Conservation (phyloP, 1,140 invertebrate genomes). For the Bombus waltoni region DNA sequence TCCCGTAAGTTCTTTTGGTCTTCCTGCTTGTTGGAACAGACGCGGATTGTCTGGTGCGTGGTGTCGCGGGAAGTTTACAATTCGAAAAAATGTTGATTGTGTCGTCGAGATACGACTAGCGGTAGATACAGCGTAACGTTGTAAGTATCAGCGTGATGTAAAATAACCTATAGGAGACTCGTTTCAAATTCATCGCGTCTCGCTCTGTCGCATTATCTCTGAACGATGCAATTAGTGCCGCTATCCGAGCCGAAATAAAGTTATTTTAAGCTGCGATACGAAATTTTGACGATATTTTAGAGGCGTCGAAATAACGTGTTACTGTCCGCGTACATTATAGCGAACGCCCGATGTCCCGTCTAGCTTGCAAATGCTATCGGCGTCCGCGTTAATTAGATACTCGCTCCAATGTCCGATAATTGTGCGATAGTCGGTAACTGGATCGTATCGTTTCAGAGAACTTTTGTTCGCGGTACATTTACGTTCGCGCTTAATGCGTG, state of each 20-base stretch:
- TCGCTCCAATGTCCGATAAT: constrained; percentile 64
- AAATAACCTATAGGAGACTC: too few relatives aligned
- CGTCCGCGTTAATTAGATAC: constrained; percentile 73
- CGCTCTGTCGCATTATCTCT: constrained; percentile 68
- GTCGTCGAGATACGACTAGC: neutral
- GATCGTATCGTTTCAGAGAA: constrained; percentile 44
- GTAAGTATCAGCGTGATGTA: too few relatives aligned
- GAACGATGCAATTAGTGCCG: constrained; percentile 74
- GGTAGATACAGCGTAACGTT: too few relatives aligned
- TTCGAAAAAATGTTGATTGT: neutral
- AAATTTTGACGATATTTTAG: constrained; percentile 5
- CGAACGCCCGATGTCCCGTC: neutral
- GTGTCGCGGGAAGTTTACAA: neutral
- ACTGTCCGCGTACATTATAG: neutral
- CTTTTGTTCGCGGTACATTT: neutral
- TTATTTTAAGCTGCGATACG: constrained; percentile 72
- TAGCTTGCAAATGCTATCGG: constrained; percentile 48
- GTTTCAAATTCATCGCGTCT: too few relatives aligned
- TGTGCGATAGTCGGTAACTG: constrained; percentile 64
- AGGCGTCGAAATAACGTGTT: constrained; percentile 44
- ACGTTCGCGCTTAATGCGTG: neutral
- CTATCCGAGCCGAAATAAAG: constrained; percentile 74
- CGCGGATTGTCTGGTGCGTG: too few relatives aligned
- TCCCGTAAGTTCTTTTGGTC: too few relatives aligned
- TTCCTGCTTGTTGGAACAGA: neutral